Conservation (phyloP, 2,797 vertebrate genomes). For the Cossypha polioptera region DNA sequence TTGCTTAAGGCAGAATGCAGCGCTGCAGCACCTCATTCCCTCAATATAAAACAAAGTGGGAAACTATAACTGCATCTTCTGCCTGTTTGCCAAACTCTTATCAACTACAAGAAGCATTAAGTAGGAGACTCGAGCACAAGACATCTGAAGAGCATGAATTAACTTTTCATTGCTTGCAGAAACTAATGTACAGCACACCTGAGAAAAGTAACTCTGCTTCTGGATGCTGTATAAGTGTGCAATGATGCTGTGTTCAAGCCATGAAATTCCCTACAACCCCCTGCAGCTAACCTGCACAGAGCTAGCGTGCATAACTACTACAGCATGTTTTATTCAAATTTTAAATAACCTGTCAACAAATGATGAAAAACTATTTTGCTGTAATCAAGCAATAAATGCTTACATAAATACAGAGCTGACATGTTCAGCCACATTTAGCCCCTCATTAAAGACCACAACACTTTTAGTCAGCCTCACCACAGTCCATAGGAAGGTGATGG, state of each 20-base stretch:
- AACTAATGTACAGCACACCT: not conserved
- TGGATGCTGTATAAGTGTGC: accelerated
- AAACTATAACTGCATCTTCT: not conserved
- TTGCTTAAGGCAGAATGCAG: not conserved
- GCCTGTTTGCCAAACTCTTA: not conserved
- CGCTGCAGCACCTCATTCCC: not conserved
- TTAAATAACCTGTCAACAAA: not conserved
- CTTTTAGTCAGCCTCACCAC: not conserved
- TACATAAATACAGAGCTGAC: not conserved
- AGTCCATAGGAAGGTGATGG: not conserved
- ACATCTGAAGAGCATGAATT: not conserved
- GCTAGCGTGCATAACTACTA: not conserved
- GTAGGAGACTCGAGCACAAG: not conserved
- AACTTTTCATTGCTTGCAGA: not conserved
- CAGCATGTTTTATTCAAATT: not conserved
- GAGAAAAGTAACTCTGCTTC: not conserved
- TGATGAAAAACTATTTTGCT: not conserved
- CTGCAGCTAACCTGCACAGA: not conserved
- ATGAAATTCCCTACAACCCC: not conserved
- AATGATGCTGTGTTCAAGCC: not conserved
- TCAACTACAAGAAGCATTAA: not conserved
- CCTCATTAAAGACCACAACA: not conserved
- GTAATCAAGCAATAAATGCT: not conserved
- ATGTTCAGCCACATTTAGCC: not conserved
- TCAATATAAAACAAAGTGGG: not conserved